phyloP scores from a whole-genome alignment of 2,797 vertebrate genomes.

The Phataginus tricuspis region DNA sequence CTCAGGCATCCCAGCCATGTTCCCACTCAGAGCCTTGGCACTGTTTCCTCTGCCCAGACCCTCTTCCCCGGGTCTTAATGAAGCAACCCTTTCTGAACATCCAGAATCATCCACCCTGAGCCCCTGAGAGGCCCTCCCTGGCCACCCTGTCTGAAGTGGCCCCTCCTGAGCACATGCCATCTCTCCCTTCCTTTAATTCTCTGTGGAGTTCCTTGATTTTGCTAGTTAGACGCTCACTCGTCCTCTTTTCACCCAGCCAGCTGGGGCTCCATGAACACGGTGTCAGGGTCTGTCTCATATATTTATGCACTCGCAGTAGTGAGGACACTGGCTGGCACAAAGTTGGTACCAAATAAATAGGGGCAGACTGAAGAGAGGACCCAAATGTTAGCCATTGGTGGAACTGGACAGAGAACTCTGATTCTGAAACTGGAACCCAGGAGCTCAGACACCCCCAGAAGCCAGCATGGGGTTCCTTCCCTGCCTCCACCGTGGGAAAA shows the following conservation, averaged over 20 bases:
- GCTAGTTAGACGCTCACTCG: neutral
- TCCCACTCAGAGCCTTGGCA: neutral
- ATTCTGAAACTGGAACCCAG: neutral
- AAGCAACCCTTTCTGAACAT: neutral
- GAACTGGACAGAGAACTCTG: neutral
- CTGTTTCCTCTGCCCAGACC: neutral
- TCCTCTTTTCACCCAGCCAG: neutral
- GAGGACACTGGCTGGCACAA: neutral
- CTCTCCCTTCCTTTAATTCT: neutral
- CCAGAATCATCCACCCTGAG: neutral
- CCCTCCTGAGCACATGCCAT: neutral
- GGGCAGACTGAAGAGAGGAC: neutral
- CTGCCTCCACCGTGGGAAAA: rapidly evolving
- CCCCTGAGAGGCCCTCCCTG: neutral
- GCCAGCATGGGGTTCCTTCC: too few species aligned
- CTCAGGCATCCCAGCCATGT: neutral
- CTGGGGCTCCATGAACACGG: neutral
- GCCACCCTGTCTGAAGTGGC: neutral
- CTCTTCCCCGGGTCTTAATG: neutral
- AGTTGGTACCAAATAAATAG: neutral
- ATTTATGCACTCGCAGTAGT: neutral
- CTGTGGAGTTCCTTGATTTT: neutral
- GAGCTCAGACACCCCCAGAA: neutral
- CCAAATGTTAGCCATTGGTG: neutral
- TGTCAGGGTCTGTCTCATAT: neutral